Evolutionary conservation across 2,113 vertebrate species (phyloP).

Genomic region (Nibea coibor): DNA sequence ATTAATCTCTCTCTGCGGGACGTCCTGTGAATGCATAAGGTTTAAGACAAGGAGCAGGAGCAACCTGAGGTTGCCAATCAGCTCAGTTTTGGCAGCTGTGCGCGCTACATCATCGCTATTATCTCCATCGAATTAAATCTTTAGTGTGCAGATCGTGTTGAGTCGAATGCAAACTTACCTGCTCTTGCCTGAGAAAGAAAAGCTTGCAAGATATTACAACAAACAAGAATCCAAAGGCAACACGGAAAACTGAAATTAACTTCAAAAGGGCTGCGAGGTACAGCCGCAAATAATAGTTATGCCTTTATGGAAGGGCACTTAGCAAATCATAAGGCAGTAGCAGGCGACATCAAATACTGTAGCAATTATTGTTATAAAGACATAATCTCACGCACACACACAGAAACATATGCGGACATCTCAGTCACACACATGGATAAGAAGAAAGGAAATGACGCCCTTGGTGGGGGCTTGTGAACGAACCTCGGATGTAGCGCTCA

Average conservation of each 20-base stretch:
- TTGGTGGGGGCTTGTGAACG: constrained; percentile 71
- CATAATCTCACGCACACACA: constrained; percentile 19
- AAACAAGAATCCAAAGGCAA: constrained; percentile 26
- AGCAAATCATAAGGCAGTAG: constrained; percentile 78
- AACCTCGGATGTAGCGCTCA: constrained; percentile 85
- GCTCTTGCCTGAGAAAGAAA: constrained; percentile 12
- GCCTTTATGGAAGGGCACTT: constrained; percentile 73
- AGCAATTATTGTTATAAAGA: constrained; percentile 52
- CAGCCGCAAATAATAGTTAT: constrained; percentile 78
- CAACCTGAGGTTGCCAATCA: not conserved
- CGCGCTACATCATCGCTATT: not conserved
- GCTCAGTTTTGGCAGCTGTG: constrained; percentile 16
- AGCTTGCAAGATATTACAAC: constrained; percentile 37
- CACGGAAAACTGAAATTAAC: constrained; percentile 58
- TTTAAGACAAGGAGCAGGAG: constrained; percentile 2
- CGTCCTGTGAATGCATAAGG: constrained; percentile 25
- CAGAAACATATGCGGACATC: constrained; percentile 2
- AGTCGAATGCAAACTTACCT: constrained; percentile 44
- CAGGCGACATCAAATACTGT: constrained; percentile 54
- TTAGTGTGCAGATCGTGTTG: not conserved
- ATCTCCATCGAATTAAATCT: constrained; percentile 6
- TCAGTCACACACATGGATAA: constrained; percentile 61
- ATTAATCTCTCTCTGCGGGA: constrained; percentile 44
- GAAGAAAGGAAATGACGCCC: constrained; percentile 79
- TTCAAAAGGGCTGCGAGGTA: constrained; percentile 56